Evolutionary conservation across 2,888 invertebrate genomes (phyloP).

Genomic region (Chirona hameri): DNA sequence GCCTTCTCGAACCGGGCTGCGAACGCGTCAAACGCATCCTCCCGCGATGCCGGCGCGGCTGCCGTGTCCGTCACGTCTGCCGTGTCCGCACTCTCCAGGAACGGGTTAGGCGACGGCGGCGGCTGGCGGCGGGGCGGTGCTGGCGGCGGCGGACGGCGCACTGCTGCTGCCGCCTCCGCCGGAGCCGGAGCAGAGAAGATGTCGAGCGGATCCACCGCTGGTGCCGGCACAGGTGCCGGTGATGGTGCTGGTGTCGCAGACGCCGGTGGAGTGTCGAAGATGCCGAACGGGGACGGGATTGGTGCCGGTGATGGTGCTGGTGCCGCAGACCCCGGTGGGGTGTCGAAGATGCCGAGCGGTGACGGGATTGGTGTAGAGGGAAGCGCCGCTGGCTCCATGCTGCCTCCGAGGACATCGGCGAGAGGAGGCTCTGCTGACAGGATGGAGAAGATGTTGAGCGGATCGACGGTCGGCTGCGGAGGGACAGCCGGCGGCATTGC

Average conservation of each 20-base stretch:
- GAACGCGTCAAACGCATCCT: constrained; percentile 78
- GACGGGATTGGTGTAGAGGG: not conserved
- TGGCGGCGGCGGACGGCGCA: constrained; percentile 40
- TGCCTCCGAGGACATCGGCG: not conserved
- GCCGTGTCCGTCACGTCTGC: constrained; percentile 40
- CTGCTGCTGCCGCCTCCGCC: constrained; percentile 39
- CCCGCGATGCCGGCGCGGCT: constrained; percentile 37
- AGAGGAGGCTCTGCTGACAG: not conserved
- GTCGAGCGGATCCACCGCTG: constrained; percentile 35
- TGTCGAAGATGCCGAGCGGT: not conserved
- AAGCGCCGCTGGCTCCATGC: not conserved
- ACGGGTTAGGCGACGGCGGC: constrained; percentile 39
- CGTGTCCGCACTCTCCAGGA: constrained; percentile 35
- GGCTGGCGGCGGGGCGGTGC: constrained; percentile 40
- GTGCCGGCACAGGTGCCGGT: not conserved
- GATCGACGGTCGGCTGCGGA: not conserved
- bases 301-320: not conserved
- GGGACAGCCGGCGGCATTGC: not conserved
- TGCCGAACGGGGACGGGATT: not conserved
- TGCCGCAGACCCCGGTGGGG: not conserved
- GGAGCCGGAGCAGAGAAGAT: constrained; percentile 41
- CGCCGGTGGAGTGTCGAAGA: not conserved
- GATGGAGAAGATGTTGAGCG: not conserved
- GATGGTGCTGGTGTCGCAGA: not conserved
- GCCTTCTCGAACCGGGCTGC: constrained; percentile 81